Percentiles rank a stretch among this genome's conserved stretches.
Evolutionary conservation across 2,113 vertebrate species (phyloP).

Genomic region (Rynchops niger): DNA sequence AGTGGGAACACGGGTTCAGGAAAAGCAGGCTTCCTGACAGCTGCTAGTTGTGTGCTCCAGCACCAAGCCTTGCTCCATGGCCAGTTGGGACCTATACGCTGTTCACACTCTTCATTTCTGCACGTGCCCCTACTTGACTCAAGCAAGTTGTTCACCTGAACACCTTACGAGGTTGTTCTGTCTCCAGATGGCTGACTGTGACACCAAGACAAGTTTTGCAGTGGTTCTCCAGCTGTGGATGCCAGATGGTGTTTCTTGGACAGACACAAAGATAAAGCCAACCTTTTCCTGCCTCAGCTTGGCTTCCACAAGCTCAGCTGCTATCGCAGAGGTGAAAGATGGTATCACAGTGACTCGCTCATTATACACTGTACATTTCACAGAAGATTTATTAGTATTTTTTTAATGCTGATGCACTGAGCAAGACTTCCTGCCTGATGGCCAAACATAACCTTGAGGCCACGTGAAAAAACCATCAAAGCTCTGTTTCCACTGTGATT

Average conservation of each 20-base stretch:
- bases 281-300: not conserved
- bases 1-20: not conserved
- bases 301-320: not conserved
- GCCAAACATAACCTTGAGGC: not conserved
- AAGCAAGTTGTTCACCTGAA: not conserved
- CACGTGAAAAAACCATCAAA: not conserved
- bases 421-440: not conserved
- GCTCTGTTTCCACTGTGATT: not conserved
- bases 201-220: not conserved
- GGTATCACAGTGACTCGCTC: not conserved
- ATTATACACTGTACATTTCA: not conserved
- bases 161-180: not conserved
- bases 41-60: not conserved
- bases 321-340: not conserved
- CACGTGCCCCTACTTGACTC: not conserved
- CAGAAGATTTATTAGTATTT: not conserved
- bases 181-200: not conserved
- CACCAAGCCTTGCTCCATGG: not conserved
- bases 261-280: not conserved
- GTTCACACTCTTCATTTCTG: not conserved
- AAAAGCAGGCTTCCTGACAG: not conserved
- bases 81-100: accelerated
- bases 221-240: not conserved
- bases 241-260: not conserved
- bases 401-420: not conserved